Conservation (phyloP, 2,888 invertebrate genomes). For the Cosmia trapezina region DNA sequence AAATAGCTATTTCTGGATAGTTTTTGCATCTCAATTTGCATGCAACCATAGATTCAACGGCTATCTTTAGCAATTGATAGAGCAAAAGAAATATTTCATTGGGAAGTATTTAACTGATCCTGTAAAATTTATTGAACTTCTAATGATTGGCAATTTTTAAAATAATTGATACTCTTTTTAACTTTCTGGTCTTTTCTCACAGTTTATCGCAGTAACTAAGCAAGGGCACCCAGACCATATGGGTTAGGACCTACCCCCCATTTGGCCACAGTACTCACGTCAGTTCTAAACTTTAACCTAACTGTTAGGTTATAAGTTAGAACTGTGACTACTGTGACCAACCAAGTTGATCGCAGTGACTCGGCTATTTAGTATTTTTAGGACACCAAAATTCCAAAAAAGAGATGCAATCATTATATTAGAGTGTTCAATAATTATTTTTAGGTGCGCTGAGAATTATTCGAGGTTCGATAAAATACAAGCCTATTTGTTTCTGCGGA, state of each 20-base stretch:
- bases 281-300: too few species aligned
- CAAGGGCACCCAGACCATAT: background rate
- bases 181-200: background rate
- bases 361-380: too few species aligned
- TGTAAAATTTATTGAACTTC: background rate
- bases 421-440: background rate
- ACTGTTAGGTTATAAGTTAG: too few species aligned
- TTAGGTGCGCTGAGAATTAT: background rate
- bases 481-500: conserved; percentile 7
- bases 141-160: background rate
- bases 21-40: conserved; percentile 44
- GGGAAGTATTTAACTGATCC: background rate
- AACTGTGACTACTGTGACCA: too few species aligned
- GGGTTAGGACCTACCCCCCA: background rate
- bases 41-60: conserved; percentile 25
- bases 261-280: too few species aligned
- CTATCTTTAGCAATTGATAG: background rate
- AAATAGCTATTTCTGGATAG: conserved; percentile 43
- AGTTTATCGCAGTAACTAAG: background rate
- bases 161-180: background rate
- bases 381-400: background rate
- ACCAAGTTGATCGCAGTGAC: too few species aligned
- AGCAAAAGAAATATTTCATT: conserved; percentile 28
- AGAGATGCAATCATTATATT: background rate
- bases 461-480: background rate